These are phyloP conservation scores for Mallotus villosus DNA, from an alignment of 2,797 vertebrate genomes.

Conservation along the genomic window DNA sequence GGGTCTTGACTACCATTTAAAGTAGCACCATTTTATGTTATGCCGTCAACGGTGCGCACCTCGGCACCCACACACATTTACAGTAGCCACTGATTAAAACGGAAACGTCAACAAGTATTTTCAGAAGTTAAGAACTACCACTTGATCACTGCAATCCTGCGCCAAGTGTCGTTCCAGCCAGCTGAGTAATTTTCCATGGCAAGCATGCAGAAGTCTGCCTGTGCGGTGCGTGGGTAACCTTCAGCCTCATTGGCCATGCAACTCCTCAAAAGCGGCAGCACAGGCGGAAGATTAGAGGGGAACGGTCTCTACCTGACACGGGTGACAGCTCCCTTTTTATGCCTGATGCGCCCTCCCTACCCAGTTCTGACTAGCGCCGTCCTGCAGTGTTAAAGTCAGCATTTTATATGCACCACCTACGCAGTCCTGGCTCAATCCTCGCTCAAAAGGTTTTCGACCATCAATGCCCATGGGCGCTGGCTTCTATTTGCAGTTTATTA, in stretches of 20 bases:
- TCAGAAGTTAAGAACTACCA: not conserved
- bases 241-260: conserved; percentile 18
- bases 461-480: conserved; percentile 27
- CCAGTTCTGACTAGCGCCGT: conserved; percentile 48
- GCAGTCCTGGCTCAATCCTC: conserved; percentile 36
- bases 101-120: too few relatives aligned
- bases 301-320: conserved; percentile 37
- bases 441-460: conserved; percentile 51
- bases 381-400: conserved; percentile 8
- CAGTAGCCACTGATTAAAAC: too few relatives aligned
- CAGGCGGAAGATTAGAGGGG: conserved; percentile 46
- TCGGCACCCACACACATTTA: too few relatives aligned
- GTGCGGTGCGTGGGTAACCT: conserved; percentile 24
- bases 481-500: conserved; percentile 49
- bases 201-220: conserved; percentile 34
- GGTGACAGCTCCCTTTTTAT: conserved; percentile 48
- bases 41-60: too few relatives aligned
- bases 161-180: not conserved
- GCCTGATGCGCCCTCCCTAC: conserved; percentile 32
- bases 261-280: conserved; percentile 29
- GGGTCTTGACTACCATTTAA: too few relatives aligned
- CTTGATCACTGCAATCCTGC: not conserved
- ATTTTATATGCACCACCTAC: conserved; percentile 59
- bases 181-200: conserved; percentile 46
- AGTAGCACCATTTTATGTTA: too few relatives aligned